These are phyloP conservation scores for Chaenogobius annularis DNA, from an alignment of 2,113 vertebrate species.

Conservation along the genomic window DNA sequence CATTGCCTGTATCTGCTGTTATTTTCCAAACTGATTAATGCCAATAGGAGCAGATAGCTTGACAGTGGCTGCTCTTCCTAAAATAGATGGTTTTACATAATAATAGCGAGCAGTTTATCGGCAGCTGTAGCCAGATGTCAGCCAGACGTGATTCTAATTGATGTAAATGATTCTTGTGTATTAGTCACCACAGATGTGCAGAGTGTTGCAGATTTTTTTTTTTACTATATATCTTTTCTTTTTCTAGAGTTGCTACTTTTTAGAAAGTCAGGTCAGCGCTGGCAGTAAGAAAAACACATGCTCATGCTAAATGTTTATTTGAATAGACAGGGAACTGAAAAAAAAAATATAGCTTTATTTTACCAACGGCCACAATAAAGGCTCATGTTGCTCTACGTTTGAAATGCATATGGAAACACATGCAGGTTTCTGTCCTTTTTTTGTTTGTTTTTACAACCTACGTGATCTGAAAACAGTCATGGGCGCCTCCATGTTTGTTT, in stretches of 20 bases:
- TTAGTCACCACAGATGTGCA: slow-evolving; percentile 55
- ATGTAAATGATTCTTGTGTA: slow-evolving; percentile 74
- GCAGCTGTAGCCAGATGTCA: slow-evolving; percentile 57
- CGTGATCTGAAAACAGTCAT: too few species aligned
- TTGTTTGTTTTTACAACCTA: too few species aligned
- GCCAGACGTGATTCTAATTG: slow-evolving; percentile 72
- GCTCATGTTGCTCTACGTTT: too few species aligned
- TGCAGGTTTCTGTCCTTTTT: too few species aligned
- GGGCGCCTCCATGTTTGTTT: too few species aligned
- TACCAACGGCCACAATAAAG: too few species aligned
- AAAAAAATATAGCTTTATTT: too few species aligned
- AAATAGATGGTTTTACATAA: slow-evolving; percentile 68
- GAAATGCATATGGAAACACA: too few species aligned
- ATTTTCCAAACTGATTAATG: slow-evolving; percentile 38
- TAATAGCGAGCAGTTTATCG: slow-evolving; percentile 59
- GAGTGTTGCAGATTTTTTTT: not conserved
- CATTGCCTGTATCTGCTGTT: slow-evolving; percentile 22
- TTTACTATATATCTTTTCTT: slow-evolving; percentile 31
- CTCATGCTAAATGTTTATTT: slow-evolving; percentile 30
- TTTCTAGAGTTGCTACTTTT: slow-evolving; percentile 37
- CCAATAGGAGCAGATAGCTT: slow-evolving; percentile 19
- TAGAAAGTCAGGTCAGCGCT: slow-evolving; percentile 26
- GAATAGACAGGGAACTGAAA: too few species aligned
- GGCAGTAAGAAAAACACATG: slow-evolving; percentile 37
- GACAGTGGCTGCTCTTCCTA: slow-evolving; percentile 58